Evolutionary conservation across 2,888 invertebrate genomes (phyloP).

Genomic region (Acanthosepion lycidas): DNA sequence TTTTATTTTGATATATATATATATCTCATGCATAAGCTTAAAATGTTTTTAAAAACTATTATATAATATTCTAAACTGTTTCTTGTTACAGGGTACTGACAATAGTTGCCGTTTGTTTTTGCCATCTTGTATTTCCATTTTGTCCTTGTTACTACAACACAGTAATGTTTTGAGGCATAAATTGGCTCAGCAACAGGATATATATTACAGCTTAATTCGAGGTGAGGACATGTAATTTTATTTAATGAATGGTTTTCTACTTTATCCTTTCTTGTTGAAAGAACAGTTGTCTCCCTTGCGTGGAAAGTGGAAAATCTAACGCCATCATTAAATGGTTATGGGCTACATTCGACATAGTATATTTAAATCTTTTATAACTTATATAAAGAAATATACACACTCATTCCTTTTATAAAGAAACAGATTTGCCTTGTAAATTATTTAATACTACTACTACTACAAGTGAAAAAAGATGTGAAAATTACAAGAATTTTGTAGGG

Average conservation of each 20-base stretch:
- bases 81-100: neutral
- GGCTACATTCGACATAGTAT: too few species aligned
- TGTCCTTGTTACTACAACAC: conserved; percentile 66
- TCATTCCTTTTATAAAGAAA: too few species aligned
- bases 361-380: too few species aligned
- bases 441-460: too few species aligned
- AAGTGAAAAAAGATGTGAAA: too few species aligned
- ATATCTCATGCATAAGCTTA: too few species aligned
- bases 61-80: neutral
- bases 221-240: conserved; percentile 56
- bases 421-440: too few species aligned
- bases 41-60: neutral
- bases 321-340: too few species aligned
- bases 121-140: conserved; percentile 66
- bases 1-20: too few species aligned
- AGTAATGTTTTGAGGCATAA: conserved; percentile 67
- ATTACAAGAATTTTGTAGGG: too few species aligned
- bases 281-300: neutral
- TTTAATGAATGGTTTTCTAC: neutral
- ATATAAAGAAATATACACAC: too few species aligned
- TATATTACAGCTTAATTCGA: conserved; percentile 68
- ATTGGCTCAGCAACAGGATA: conserved; percentile 63
- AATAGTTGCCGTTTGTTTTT: conserved; percentile 59
- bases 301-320: too few species aligned
- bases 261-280: neutral